A percentile compares a stretch with the other conserved stretches of the same genome.
phyloP scores from a whole-genome alignment of 1,140 invertebrate genomes.

The Bradynema listronoti region DNA sequence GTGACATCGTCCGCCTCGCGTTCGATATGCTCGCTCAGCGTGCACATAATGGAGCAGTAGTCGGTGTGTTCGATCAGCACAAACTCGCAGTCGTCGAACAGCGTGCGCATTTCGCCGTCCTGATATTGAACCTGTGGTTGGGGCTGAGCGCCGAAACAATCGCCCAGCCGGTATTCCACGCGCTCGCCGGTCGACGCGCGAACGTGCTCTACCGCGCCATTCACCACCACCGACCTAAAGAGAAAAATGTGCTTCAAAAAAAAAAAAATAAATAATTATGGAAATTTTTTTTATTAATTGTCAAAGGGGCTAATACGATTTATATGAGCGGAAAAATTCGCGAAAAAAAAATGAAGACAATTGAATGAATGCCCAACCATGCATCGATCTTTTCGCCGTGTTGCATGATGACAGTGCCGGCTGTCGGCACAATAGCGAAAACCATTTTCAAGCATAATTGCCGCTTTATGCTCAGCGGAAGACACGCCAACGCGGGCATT shows the following conservation, averaged over 20 bases:
- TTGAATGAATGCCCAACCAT: too few species aligned
- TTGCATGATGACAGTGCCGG: slow-evolving; percentile 89
- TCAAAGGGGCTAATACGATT: slow-evolving; percentile 12
- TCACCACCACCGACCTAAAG: slow-evolving; percentile 78
- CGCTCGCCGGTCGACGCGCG: slow-evolving; percentile 68
- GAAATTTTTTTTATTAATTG: not conserved
- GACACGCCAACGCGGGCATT: slow-evolving; percentile 66
- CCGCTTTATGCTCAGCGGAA: slow-evolving; percentile 71
- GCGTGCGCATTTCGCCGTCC: slow-evolving; percentile 86
- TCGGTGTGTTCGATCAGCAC: slow-evolving; percentile 93
- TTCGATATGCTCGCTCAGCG: slow-evolving; percentile 86
- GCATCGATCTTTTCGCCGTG: slow-evolving; percentile 96
- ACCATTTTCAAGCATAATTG: slow-evolving; percentile 72
- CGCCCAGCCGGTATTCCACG: slow-evolving; percentile 71
- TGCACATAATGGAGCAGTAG: slow-evolving; percentile 73
- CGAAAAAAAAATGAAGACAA: not conserved
- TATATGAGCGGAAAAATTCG: not conserved
- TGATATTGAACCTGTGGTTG: slow-evolving; percentile 91
- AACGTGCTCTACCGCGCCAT: slow-evolving; percentile 88
- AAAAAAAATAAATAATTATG: not conserved
- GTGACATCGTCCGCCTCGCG: slow-evolving; percentile 78
- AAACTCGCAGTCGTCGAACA: slow-evolving; percentile 95
- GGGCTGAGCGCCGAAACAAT: slow-evolving; percentile 89
- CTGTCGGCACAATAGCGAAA: slow-evolving; percentile 92
- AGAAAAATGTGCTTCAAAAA: not conserved